A percentile compares a stretch with the other conserved stretches of the same genome.
These are phyloP conservation scores for Galerucella nymphaeae DNA, from an alignment of 2,888 invertebrate species.

Conservation along the genomic window DNA sequence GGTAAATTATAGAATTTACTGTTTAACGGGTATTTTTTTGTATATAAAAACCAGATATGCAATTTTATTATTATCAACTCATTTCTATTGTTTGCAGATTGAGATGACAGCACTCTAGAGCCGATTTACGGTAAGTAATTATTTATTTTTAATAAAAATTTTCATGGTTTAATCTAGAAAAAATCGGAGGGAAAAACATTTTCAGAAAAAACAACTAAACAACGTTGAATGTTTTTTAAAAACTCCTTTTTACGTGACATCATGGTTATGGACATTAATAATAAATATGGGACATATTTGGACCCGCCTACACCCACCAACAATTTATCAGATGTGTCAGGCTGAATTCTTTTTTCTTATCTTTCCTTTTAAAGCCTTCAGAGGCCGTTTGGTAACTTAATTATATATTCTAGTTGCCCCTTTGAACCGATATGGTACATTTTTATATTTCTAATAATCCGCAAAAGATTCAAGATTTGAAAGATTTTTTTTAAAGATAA, in stretches of 20 bases:
- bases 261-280: background rate
- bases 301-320: constrained; percentile 8
- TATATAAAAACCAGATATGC: too few species aligned
- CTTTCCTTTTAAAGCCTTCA: constrained; percentile 29
- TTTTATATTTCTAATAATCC: constrained; percentile 1
- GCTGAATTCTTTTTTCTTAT: constrained; percentile 22
- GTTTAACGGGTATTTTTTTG: too few species aligned
- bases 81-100: too few species aligned
- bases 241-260: constrained; percentile 1
- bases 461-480: background rate
- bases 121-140: too few species aligned
- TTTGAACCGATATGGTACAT: constrained; percentile 16
- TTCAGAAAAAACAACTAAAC: too few species aligned
- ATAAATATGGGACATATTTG: constrained; percentile 9
- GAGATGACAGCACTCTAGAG: too few species aligned
- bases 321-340: constrained; percentile 20
- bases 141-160: too few species aligned
- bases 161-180: too few species aligned
- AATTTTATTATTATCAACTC: too few species aligned
- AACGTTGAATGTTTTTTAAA: background rate
- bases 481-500: background rate
- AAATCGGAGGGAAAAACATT: too few species aligned
- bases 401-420: constrained; percentile 33
- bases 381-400: constrained; percentile 38
- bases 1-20: too few species aligned